phyloP scores from a whole-genome alignment of 2,113 vertebrate species.

The Tapirus terrestris region DNA sequence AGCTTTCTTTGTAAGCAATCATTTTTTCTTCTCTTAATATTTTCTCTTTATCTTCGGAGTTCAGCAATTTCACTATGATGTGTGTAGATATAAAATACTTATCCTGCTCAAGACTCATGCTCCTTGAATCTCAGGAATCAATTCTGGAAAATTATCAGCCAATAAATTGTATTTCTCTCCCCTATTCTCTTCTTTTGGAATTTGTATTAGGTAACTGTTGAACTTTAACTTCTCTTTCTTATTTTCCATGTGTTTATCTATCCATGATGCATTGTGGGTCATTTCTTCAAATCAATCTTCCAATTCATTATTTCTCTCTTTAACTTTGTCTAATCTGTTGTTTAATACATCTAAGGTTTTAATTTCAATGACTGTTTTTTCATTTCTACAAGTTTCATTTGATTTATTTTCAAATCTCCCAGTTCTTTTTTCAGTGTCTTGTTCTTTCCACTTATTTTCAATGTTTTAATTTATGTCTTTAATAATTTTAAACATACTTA shows the following conservation, averaged over 20 bases:
- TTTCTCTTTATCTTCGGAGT: background rate
- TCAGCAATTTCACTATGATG: background rate
- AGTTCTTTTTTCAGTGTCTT: background rate
- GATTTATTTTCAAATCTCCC: background rate
- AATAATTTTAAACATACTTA: background rate
- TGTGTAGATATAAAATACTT: background rate
- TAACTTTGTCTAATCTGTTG: background rate
- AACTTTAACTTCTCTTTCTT: background rate
- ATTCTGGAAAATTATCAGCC: constrained; percentile 9
- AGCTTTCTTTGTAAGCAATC: background rate
- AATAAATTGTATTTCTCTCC: background rate
- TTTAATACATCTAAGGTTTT: background rate
- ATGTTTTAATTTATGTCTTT: background rate
- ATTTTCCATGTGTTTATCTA: background rate
- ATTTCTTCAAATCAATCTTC: background rate
- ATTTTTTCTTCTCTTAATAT: background rate
- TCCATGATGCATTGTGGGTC: background rate
- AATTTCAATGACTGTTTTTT: background rate
- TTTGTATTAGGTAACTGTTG: background rate
- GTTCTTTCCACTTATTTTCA: background rate
- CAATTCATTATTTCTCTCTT: background rate
- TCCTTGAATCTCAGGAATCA: background rate
- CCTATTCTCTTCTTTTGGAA: background rate
- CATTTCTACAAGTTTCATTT: background rate
- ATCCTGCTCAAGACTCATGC: background rate